A percentile compares a stretch with the other conserved stretches of the same genome.
phyloP scores from a whole-genome alignment of 2,797 vertebrate species.

The Halcyon badia region DNA sequence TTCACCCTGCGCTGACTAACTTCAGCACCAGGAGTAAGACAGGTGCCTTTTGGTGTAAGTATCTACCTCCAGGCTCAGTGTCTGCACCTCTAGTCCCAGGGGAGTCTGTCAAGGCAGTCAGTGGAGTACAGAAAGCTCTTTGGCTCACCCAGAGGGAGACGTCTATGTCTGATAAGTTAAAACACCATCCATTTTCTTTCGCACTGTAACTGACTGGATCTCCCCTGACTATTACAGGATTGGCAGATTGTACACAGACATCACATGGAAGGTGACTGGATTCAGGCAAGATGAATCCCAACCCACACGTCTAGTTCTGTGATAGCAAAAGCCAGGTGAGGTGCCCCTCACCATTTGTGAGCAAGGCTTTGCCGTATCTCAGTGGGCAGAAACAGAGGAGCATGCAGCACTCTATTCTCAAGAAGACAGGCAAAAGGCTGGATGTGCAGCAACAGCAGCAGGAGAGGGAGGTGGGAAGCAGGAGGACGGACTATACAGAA shows the following conservation, averaged over 20 bases:
- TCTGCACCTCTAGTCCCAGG: neutral
- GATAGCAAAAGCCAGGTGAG: neutral
- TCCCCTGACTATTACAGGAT: neutral
- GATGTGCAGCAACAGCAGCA: neutral
- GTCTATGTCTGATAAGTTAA: neutral
- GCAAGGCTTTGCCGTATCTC: neutral
- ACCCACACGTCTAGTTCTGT: neutral
- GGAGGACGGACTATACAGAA: neutral
- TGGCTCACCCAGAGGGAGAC: neutral
- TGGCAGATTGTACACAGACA: neutral
- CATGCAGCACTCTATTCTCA: rapidly evolving
- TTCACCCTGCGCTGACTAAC: neutral
- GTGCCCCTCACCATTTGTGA: neutral
- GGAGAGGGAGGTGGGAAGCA: neutral
- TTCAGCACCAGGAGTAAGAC: neutral
- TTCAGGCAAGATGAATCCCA: neutral
- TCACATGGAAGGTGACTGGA: neutral
- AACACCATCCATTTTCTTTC: neutral
- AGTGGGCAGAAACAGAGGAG: neutral
- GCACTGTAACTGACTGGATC: neutral
- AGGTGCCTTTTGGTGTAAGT: neutral
- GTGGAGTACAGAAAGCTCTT: neutral
- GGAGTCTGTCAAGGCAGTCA: neutral
- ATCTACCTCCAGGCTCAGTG: neutral
- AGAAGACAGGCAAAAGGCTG: neutral